A percentile compares a stretch with the other conserved stretches of the same genome.
Evolutionary conservation across 2,888 invertebrate genomes (phyloP).

Genomic region (Lycaena phlaeas): DNA sequence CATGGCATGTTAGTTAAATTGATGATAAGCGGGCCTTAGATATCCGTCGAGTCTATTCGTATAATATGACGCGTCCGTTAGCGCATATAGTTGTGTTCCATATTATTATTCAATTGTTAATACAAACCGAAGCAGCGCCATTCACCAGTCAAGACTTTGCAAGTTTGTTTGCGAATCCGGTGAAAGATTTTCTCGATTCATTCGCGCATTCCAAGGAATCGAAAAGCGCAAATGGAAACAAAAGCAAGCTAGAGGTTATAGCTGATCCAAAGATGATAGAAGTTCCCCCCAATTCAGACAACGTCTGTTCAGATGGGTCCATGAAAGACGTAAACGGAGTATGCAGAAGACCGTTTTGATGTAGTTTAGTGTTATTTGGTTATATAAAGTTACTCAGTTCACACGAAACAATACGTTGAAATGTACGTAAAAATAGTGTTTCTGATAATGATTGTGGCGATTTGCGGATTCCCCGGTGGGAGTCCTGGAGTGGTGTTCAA

Average conservation of each 20-base stretch:
- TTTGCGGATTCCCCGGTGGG: constrained; percentile 23
- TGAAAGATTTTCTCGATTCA: constrained; percentile 39
- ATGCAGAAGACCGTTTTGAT: constrained; percentile 49
- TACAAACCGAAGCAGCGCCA: constrained; percentile 31
- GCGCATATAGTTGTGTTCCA: constrained; percentile 42
- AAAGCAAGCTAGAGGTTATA: constrained; percentile 16
- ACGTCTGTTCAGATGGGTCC: constrained; percentile 28
- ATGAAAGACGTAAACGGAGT: constrained; percentile 42
- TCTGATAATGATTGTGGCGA: constrained; percentile 25
- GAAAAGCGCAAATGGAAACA: constrained; percentile 12
- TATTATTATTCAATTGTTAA: constrained; percentile 37
- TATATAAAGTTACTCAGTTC: constrained; percentile 31
- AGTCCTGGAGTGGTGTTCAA: constrained; percentile 32
- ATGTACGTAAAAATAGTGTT: constrained; percentile 43
- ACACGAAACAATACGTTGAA: constrained; percentile 31
- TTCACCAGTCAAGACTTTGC: constrained; percentile 35
- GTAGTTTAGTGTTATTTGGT: constrained; percentile 18
- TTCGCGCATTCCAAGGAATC: constrained; percentile 11
- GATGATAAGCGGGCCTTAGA: constrained; percentile 28
- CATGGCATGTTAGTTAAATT: constrained; percentile 10
- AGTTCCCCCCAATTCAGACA: constrained; percentile 38
- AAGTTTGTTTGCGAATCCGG: constrained; percentile 49
- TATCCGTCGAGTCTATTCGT: constrained; percentile 38
- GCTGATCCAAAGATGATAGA: constrained; percentile 38
- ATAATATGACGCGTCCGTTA: constrained; percentile 51